Evolutionary conservation across 2,888 invertebrate genomes (phyloP).

Genomic region (Allygus modestus): DNA sequence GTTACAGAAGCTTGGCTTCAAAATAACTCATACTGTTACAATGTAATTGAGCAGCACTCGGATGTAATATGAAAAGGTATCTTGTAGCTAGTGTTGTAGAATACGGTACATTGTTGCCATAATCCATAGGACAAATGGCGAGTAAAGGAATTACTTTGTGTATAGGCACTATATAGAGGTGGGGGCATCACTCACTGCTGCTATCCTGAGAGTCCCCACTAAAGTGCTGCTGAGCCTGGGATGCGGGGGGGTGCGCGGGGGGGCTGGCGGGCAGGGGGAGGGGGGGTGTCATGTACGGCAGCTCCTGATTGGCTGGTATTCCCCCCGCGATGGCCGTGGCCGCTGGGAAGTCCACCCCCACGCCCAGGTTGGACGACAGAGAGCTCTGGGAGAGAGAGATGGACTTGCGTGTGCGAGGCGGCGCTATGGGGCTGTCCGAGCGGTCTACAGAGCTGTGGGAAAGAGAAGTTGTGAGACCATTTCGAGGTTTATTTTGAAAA

Average conservation of each 20-base stretch:
- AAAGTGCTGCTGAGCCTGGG: slow-evolving; percentile 81
- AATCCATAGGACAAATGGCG: no score
- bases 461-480: no score
- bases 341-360: slow-evolving; percentile 82
- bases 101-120: no score
- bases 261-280: slow-evolving; percentile 74
- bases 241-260: slow-evolving; percentile 71
- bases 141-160: no score
- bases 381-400: slow-evolving; percentile 75
- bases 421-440: slow-evolving; percentile 75
- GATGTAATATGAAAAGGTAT: no score
- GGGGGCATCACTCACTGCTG: slow-evolving; percentile 80
- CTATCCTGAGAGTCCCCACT: slow-evolving; percentile 96
- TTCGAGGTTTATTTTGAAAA: no score
- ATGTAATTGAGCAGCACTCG: no score
- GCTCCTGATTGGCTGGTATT: slow-evolving; percentile 90
- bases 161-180: no score
- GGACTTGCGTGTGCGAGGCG: slow-evolving; percentile 76
- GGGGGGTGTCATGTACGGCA: slow-evolving; percentile 94
- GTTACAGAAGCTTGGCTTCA: no score
- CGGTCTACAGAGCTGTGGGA: slow-evolving; percentile 40
- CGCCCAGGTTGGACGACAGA: slow-evolving; percentile 70
- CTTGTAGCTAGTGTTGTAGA: no score
- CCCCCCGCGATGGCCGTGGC: slow-evolving; percentile 91
- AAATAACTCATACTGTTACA: no score